Percentiles rank a stretch among this genome's conserved stretches.
Conservation (phyloP, 2,113 vertebrate genomes). For the Galemys pyrenaicus region DNA sequence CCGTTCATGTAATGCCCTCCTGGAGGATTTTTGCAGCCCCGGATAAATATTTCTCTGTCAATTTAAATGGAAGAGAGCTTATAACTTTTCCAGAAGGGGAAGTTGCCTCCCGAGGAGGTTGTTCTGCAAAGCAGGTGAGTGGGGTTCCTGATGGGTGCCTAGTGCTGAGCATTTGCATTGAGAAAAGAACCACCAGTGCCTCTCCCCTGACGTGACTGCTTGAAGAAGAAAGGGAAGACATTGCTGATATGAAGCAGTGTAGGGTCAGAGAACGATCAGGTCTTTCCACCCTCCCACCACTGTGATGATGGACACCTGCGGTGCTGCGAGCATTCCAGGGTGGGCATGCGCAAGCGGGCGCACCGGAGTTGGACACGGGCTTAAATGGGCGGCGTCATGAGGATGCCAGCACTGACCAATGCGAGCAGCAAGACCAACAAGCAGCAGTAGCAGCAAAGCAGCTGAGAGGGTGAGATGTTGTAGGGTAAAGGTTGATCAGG, state of each 20-base stretch:
- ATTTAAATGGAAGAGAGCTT: slow-evolving; percentile 62
- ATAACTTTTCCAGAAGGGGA: neutral
- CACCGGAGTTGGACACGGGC: too few species aligned
- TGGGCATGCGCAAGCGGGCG: too few species aligned
- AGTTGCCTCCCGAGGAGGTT: neutral
- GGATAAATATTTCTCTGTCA: slow-evolving; percentile 66
- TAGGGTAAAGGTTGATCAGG: too few species aligned
- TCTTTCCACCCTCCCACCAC: too few species aligned
- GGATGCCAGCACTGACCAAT: too few species aligned
- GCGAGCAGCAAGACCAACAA: too few species aligned
- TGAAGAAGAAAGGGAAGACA: neutral
- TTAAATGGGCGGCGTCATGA: too few species aligned
- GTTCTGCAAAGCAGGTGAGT: neutral
- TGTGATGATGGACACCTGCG: too few species aligned
- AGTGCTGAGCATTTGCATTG: neutral
- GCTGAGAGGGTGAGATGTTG: too few species aligned
- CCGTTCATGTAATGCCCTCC: neutral
- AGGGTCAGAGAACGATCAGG: too few species aligned
- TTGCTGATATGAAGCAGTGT: neutral
- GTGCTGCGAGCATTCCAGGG: too few species aligned
- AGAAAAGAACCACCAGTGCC: neutral
- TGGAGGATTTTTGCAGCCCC: slow-evolving; percentile 57
- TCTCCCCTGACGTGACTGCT: rapidly evolving
- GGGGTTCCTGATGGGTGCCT: neutral
- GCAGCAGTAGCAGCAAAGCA: too few species aligned